phyloP scores from a whole-genome alignment of 2,888 invertebrate species.

The Chloroclystis v-ata region DNA sequence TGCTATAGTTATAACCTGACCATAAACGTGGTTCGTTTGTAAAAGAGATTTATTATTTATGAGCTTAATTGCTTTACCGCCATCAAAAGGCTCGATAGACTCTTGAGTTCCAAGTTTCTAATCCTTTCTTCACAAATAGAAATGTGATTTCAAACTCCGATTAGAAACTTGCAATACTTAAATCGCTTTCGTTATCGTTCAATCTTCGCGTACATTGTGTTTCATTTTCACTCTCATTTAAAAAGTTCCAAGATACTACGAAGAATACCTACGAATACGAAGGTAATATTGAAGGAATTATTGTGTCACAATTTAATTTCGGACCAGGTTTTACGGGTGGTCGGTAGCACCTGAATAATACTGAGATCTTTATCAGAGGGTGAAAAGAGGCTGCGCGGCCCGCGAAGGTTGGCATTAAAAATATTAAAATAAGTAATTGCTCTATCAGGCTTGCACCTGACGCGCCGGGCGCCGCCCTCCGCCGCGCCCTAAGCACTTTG shows the following conservation, averaged over 20 bases:
- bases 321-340: constrained; percentile 22
- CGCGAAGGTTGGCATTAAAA: constrained; percentile 58
- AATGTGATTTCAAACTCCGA: constrained; percentile 21
- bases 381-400: constrained; percentile 44
- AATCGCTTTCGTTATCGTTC: constrained; percentile 16
- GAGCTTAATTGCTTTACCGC: constrained; percentile 1
- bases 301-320: constrained; percentile 31
- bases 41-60: constrained; percentile 7
- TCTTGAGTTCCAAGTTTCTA: constrained; percentile 14
- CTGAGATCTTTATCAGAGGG: constrained; percentile 46
- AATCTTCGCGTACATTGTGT: constrained; percentile 21
- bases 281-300: constrained; percentile 27
- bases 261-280: not conserved
- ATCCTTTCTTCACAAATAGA: constrained; percentile 17
- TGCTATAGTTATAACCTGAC: not conserved
- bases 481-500: constrained; percentile 48
- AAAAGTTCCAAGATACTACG: constrained; percentile 23
- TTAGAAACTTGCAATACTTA: constrained; percentile 17
- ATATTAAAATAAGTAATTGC: constrained; percentile 73
- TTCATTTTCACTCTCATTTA: constrained; percentile 25
- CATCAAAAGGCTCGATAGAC: constrained; percentile 13
- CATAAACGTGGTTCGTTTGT: constrained; percentile 1
- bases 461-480: constrained; percentile 38
- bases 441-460: constrained; percentile 68
- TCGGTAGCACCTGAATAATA: constrained; percentile 46